Evolutionary conservation across 2,113 vertebrate species (phyloP), one percentile per base, ranked within the genome.

Genomic region (Bungarus multicinctus): DNA sequence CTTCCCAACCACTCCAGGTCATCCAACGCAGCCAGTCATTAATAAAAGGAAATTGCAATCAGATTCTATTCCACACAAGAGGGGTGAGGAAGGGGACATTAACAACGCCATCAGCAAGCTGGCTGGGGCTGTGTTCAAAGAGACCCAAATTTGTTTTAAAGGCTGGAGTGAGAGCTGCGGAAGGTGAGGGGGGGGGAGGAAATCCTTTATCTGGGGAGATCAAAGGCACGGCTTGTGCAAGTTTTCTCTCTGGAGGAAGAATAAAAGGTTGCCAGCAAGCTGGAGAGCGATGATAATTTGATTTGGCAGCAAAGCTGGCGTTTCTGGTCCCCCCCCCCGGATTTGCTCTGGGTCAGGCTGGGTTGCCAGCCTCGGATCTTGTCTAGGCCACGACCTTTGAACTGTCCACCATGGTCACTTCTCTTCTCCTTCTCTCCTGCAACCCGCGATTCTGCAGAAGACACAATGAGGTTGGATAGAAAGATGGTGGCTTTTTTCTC

Each of bases 41-140:
- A 81, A 34, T 88, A 90, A 91, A 90, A 85, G 94, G 92, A 90
- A 60, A 88, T 93, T 91, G 69, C 94, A 91, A 69, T 89, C 69
- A 91, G 87, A 53, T 87, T 57, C 87, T 52, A 85, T 58, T 91
- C 91, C 69, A 60, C 91, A 50, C 34, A 89, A 91, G 87, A 88
- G 57, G 55, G 69, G 52, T 43, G 58, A 64, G 69, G 18, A 81
- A 81, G 74, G 45, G 16, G 3, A 85, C 23, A 10, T 47, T 92
- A 47, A 34, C 39, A 52, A 43, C 1, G 34, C 43, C 88, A 57
- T 55, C 91, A 11, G 57, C 69, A 27, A 47, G 54, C 54, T 87
- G 85, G 52, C 92, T 30, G 88, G 69, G 74, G 54, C 91, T 89
- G 47, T 4, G 47, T 54, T 94, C 91, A 92, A 85, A 94, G 91